These are phyloP conservation scores for Acholoe squamosa DNA, from an alignment of 2,888 invertebrate species.

Conservation along the genomic window DNA sequence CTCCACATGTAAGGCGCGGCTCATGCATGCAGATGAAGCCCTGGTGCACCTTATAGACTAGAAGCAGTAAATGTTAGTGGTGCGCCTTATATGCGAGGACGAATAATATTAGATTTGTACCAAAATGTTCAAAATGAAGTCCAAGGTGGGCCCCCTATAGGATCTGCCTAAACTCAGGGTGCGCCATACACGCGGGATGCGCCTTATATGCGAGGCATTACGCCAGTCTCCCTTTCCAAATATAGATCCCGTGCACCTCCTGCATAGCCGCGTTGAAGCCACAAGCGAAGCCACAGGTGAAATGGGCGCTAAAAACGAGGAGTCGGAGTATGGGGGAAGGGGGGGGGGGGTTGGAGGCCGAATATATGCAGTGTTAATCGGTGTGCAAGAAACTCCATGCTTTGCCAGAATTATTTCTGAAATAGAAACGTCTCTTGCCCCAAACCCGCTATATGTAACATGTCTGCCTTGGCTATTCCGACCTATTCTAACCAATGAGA, in stretches of 20 bases:
- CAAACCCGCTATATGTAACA: background rate
- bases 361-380: background rate
- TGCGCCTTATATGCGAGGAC: too few relatives aligned
- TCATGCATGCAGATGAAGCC: too few relatives aligned
- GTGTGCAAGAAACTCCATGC: background rate
- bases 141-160: background rate
- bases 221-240: background rate
- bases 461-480: background rate
- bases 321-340: background rate
- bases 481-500: too few relatives aligned
- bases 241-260: background rate
- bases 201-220: background rate
- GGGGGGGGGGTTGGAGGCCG: background rate
- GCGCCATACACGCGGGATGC: background rate
- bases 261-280: background rate
- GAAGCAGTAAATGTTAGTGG: too few relatives aligned
- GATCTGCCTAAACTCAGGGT: background rate
- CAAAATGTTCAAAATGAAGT: background rate
- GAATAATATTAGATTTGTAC: background rate
- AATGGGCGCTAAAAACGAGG: background rate
- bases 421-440: conserved; percentile 12
- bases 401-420: background rate
- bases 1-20: too few relatives aligned
- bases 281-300: background rate
- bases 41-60: too few relatives aligned